phyloP scores from a whole-genome alignment of 2,888 invertebrate species.

The Leucophenga maculata region DNA sequence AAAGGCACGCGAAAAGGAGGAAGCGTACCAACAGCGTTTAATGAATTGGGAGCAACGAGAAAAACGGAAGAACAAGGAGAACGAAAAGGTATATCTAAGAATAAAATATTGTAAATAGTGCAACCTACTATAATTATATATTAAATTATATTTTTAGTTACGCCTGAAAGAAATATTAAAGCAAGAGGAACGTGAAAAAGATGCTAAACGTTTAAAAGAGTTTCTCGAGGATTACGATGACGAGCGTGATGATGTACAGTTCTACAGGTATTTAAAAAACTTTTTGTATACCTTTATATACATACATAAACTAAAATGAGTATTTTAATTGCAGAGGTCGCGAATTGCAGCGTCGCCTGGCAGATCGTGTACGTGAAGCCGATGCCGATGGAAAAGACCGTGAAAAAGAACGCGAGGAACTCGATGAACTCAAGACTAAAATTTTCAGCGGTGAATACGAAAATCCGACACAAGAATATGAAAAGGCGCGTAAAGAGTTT shows the following conservation, averaged over 20 bases:
- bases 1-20: slow-evolving; percentile 94
- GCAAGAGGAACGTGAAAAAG: slow-evolving; percentile 89
- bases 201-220: slow-evolving; percentile 94
- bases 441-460: slow-evolving; percentile 81
- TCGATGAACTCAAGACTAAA: slow-evolving; percentile 86
- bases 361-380: slow-evolving; percentile 93
- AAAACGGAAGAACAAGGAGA: slow-evolving; percentile 90
- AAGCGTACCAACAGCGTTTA: slow-evolving; percentile 92
- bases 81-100: slow-evolving; percentile 76
- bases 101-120: neutral
- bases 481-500: slow-evolving; percentile 81
- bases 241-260: slow-evolving; percentile 96
- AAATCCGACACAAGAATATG: slow-evolving; percentile 79
- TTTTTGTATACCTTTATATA: neutral
- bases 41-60: slow-evolving; percentile 90
- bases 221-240: slow-evolving; percentile 99
- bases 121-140: neutral
- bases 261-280: slow-evolving; percentile 79
- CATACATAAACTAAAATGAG: no score
- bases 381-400: slow-evolving; percentile 93
- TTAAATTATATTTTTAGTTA: slow-evolving; percentile 72
- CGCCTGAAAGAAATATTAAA: slow-evolving; percentile 87
- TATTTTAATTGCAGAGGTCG: slow-evolving; percentile 75
- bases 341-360: slow-evolving; percentile 90
- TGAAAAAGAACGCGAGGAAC: slow-evolving; percentile 89